Percentiles rank a stretch among this genome's conserved stretches.
phyloP scores from a whole-genome alignment of 2,797 vertebrate species.

The Nannoperca australis region DNA sequence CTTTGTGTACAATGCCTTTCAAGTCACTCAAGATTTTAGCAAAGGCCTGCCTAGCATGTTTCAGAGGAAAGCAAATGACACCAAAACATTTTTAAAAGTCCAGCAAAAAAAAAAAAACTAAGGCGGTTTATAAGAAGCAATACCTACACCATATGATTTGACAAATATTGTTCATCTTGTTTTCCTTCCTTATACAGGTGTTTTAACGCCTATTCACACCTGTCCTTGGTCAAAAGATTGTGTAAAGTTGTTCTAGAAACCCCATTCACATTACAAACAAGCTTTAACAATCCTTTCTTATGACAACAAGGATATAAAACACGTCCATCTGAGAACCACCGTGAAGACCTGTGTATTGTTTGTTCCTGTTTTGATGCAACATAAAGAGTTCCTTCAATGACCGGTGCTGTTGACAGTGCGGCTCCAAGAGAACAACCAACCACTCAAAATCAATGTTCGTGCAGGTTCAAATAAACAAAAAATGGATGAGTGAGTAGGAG shows the following conservation, averaged over 20 bases:
- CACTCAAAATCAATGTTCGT: slow-evolving; percentile 89
- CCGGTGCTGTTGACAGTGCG: slow-evolving; percentile 83
- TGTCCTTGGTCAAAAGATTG: slow-evolving; percentile 83
- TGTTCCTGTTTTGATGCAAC: slow-evolving; percentile 83
- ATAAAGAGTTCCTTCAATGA: slow-evolving; percentile 87
- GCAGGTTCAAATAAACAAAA: slow-evolving; percentile 87
- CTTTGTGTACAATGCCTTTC: slow-evolving; percentile 75
- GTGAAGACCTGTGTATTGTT: slow-evolving; percentile 80
- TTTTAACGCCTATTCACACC: slow-evolving; percentile 76
- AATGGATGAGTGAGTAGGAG: slow-evolving; percentile 76
- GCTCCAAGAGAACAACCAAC: slow-evolving; percentile 87
- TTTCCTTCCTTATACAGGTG: slow-evolving; percentile 80
- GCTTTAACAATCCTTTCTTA: slow-evolving; percentile 82
- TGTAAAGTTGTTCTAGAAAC: slow-evolving; percentile 81
- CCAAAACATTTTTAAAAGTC: slow-evolving; percentile 82
- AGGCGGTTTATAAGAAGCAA: slow-evolving; percentile 84
- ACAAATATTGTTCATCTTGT: slow-evolving; percentile 83
- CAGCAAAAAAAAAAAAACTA: slow-evolving; percentile 77
- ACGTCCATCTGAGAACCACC: slow-evolving; percentile 81
- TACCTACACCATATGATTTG: slow-evolving; percentile 89
- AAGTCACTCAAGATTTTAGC: slow-evolving; percentile 85
- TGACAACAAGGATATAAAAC: slow-evolving; percentile 80
- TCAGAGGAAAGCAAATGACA: slow-evolving; percentile 84
- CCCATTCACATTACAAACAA: slow-evolving; percentile 80
- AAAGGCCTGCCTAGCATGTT: slow-evolving; percentile 81